Evolutionary conservation across 1,140 invertebrate species (phyloP), one percentile per base, ranked within the genome.

Genomic region (Spodoptera litura): DNA sequence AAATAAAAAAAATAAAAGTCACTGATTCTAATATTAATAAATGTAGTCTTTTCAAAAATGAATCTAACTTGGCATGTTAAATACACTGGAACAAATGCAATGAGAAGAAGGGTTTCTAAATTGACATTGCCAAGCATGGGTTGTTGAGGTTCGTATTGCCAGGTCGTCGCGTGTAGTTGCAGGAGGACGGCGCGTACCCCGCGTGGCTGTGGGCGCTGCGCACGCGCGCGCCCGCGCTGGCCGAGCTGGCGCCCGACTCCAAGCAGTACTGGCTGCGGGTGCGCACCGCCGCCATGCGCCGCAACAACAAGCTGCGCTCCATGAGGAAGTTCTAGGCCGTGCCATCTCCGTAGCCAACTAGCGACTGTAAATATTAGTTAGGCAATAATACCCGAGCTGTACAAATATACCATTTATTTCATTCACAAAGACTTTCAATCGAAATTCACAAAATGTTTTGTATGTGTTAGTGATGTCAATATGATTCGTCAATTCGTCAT

Each of bases 171-270:
- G 12, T 11, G 31, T 44, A 96, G 95, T 78, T 99, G 11, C 97
- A 97, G 91, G 96, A 97, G 3, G 97, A 99, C 89, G 96, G 95
- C 72, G 98, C 99, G 89, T 99, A 99, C 93, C 98, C 98, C 0
- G 98, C 98, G 25, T 99, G 98, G 98, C 91, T 99, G 20, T 99
- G 98, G 98, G 95, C 85, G 0, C 86, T 99, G 12, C 94, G 96
- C 77, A 96, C 95, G 0, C 91, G 93, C 12, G 93, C 96, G 27
- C 94, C 94, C 8, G 91, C 95, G 1, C 88, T 99, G 0, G 96
- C 97, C 72, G 96, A 98, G 85, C 85, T 99, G 78, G 97, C 98
- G 92, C 97, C 97, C 5, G 95, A 97, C 84, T 96, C 96, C 3
- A 97, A 97, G 93, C 93, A 96, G 83, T 99, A 99, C 90, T 99